Base-by-base conservation (phyloP, 2,888 invertebrate genomes). In the Penaeus monodon region DNA sequence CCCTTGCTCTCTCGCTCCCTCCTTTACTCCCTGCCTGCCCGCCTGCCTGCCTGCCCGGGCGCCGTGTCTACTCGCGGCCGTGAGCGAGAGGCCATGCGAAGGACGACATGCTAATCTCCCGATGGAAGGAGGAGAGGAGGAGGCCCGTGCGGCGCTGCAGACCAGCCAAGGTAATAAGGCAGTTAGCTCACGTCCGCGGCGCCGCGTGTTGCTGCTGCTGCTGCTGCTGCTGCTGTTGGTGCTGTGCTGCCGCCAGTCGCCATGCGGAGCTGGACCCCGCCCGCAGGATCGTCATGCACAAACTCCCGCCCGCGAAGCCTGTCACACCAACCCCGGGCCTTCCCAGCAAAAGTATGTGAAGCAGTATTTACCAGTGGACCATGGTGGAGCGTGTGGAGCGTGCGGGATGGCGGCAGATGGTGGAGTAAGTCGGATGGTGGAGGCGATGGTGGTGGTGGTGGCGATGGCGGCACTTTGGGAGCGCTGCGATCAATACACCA, bases 401-500 rank as follows among this genome's bases (percentile, higher is more conserved):
- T 27, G 74, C 33, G 64, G 63, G 66, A 63, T 73, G 82, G 74
- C 38, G 49, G 38, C 74, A 44, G 85, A 57, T 57, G 57, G 57
- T 57, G 57, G 57, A 57, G 68, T n/a, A 57, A 63, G 85, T 73
- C 27, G 73, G 33, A 57, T 57, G 78, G 79, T 38, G 38, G 68
- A 76, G 44, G 77, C 57, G 77, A 57, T 79, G 79, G 70, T 70
- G 84, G 84, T 79, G 66, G 70, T 73, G 78, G 78, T 64, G 64
- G 29, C 17, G 57, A 57, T 57, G 57, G 57, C 57, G 38, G 85
- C 74, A 80, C 73, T 80, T 80, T 73, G 74, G 85, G 29, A 64
- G 80, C 85, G 70, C 78, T 68, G 73, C 85, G 85, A 85, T 85
- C 85, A 85, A 85, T 85, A 85, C 85, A 85, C 73, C 79, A 81